Percentiles rank a stretch among this genome's conserved stretches.
Conservation (phyloP, 2,797 vertebrate genomes). For the Poecilia velifera region DNA sequence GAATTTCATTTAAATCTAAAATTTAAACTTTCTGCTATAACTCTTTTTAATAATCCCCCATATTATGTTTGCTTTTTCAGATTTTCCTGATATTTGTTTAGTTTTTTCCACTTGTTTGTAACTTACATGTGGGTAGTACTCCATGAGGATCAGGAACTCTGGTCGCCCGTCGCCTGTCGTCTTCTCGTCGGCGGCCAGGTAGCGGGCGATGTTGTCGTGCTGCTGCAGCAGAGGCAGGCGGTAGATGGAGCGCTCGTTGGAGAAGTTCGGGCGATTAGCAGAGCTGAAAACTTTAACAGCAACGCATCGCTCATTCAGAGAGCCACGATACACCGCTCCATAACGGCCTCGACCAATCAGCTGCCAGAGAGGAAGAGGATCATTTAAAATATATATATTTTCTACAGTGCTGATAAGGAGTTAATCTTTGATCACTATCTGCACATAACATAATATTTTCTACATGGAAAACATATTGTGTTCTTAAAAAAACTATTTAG, state of each 20-base stretch:
- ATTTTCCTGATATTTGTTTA: not conserved
- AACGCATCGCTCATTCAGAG: slow-evolving; percentile 88
- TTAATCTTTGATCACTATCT: not conserved
- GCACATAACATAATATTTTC: not conserved
- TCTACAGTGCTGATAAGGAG: not conserved
- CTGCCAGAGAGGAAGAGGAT: slow-evolving; percentile 68
- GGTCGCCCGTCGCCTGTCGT: slow-evolving; percentile 84
- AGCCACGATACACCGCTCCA: slow-evolving; percentile 90
- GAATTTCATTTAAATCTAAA: not conserved
- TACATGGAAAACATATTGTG: too few species aligned
- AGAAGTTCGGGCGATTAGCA: slow-evolving; percentile 89
- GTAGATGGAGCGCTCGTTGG: slow-evolving; percentile 93
- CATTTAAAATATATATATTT: not conserved
- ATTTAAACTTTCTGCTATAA: not conserved
- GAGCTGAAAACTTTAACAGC: slow-evolving; percentile 94
- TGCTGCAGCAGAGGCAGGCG: slow-evolving; percentile 88
- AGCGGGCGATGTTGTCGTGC: slow-evolving; percentile 91
- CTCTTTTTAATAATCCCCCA: not conserved
- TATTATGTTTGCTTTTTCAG: not conserved
- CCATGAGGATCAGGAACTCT: slow-evolving; percentile 94
- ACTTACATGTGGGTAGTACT: slow-evolving; percentile 71
- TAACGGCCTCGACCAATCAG: slow-evolving; percentile 95
- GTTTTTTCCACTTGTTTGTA: not conserved
- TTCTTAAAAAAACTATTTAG: too few species aligned
- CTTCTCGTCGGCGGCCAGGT: slow-evolving; percentile 90